Conservation (phyloP, 1,140 invertebrate species). For the Lucilia cuprina region DNA sequence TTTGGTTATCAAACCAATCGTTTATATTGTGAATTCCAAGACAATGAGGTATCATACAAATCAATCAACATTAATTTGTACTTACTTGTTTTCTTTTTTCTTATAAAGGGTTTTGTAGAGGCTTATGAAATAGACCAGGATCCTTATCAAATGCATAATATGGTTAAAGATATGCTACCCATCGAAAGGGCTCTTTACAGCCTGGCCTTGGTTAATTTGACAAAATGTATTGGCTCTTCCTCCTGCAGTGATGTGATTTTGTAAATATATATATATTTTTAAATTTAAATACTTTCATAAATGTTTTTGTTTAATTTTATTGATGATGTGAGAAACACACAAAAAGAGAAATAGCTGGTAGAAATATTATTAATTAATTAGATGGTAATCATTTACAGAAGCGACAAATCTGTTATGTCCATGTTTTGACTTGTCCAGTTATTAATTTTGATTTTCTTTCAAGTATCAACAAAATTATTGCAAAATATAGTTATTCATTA, state of each 20-base stretch:
- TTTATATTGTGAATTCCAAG: constrained; percentile 79
- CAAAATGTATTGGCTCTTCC: constrained; percentile 45
- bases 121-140: constrained; percentile 74
- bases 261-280: not conserved
- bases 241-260: constrained; percentile 39
- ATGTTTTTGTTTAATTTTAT: not conserved
- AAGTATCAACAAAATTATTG: no score
- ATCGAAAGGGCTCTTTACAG: constrained; percentile 53
- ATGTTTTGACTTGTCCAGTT: no score
- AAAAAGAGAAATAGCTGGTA: not conserved
- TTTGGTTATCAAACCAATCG: constrained; percentile 66
- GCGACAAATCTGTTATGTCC: no score
- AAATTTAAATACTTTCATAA: no score
- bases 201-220: constrained; percentile 52
- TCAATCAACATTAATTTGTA: not conserved
- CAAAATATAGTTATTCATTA: no score
- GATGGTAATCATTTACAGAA: no score
- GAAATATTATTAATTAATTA: no score
- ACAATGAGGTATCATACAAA: constrained; percentile 75
- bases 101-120: constrained; percentile 72
- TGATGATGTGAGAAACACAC: not conserved
- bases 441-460: no score
- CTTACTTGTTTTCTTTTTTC: constrained; percentile 42
- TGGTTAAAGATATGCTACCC: constrained; percentile 65
- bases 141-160: constrained; percentile 75